Percentiles rank a stretch among this genome's conserved stretches.
Evolutionary conservation across 2,888 invertebrate genomes (phyloP).

Genomic region (Bombylius major): DNA sequence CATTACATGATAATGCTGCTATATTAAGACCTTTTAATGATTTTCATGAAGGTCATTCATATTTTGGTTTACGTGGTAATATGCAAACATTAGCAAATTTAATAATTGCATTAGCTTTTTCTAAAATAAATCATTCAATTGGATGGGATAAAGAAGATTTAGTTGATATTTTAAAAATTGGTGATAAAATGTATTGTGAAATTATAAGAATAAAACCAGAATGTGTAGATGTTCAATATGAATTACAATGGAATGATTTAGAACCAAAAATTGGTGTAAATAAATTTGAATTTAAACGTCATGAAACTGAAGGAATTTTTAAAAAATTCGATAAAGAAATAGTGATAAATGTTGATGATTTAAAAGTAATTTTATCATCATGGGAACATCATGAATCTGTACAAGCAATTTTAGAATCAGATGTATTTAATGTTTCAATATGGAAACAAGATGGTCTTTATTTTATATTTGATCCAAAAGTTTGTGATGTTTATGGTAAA

Average conservation of each 20-base stretch:
- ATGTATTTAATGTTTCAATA: conserved; percentile 31
- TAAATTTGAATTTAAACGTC: conserved; percentile 12
- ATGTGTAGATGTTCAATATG: conserved; percentile 1
- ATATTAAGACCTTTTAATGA: conserved; percentile 25
- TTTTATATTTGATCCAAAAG: conserved; percentile 49
- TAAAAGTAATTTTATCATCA: conserved; percentile 6
- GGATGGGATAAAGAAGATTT: conserved; percentile 18
- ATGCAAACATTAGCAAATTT: conserved; percentile 20
- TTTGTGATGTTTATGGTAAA: conserved; percentile 43
- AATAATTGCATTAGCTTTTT: conserved; percentile 14
- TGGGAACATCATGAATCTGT: conserved; percentile 9
- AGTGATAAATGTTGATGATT: background rate
- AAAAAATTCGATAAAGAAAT: background rate
- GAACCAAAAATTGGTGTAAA: conserved; percentile 13
- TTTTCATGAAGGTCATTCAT: conserved; percentile 17
- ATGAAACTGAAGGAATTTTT: conserved; percentile 4
- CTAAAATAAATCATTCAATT: conserved; percentile 13
- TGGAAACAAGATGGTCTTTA: conserved; percentile 42
- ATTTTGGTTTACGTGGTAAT: conserved; percentile 14
- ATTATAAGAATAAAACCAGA: background rate
- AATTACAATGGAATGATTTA: conserved; percentile 5
- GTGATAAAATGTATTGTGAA: conserved; percentile 17
- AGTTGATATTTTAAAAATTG: conserved; percentile 17
- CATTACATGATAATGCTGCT: conserved; percentile 31
- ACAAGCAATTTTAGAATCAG: conserved; percentile 14